Conservation (phyloP, 2,797 vertebrate genomes). For the Anguilla marmorata region DNA sequence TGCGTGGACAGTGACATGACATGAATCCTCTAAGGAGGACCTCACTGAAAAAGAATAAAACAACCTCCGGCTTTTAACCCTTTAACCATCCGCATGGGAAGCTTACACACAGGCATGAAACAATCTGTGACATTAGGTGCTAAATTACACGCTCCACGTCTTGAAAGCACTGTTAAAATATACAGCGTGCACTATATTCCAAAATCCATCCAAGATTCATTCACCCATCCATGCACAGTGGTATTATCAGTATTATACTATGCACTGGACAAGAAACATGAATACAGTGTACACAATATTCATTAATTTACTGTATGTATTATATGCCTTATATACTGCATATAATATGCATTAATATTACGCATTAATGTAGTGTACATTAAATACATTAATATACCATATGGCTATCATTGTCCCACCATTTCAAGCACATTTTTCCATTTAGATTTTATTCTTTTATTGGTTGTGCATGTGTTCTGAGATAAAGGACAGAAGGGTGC, state of each 20-base stretch:
- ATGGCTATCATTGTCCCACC: neutral
- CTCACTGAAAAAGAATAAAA: neutral
- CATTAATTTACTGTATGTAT: neutral
- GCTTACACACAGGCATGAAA: neutral
- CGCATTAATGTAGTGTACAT: neutral
- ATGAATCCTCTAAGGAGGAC: neutral
- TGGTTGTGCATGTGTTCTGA: neutral
- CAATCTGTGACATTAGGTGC: neutral
- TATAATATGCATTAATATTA: neutral
- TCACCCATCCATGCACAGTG: too few relatives aligned
- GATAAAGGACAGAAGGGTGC: neutral
- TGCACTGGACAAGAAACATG: neutral
- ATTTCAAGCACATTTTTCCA: neutral
- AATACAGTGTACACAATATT: neutral
- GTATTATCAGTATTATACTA: too few relatives aligned
- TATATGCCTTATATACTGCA: neutral
- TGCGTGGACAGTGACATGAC: neutral
- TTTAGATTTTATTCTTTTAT: neutral
- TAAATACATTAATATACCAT: neutral
- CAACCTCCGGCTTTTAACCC: neutral
- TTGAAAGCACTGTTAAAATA: too few relatives aligned
- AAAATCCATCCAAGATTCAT: too few relatives aligned
- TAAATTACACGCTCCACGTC: too few relatives aligned
- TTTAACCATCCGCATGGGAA: neutral
- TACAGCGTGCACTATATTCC: too few relatives aligned